phyloP scores from a whole-genome alignment of 1,140 invertebrate genomes.

The Papilio dardanus region DNA sequence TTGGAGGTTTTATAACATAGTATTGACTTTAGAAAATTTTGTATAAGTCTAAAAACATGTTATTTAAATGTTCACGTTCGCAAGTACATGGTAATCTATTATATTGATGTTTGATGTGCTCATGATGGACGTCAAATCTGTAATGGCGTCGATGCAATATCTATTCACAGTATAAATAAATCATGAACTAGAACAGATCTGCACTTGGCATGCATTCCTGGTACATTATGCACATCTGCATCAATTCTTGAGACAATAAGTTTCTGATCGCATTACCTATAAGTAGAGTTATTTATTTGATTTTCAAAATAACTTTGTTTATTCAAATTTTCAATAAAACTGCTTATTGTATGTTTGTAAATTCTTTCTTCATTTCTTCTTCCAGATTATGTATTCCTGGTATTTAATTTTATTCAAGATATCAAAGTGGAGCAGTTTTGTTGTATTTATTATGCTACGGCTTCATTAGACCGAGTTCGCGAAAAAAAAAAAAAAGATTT shows the following conservation, averaged over 20 bases:
- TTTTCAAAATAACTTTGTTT: background rate
- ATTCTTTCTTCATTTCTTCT: background rate
- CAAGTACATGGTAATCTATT: background rate
- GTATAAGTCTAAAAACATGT: too few relatives aligned
- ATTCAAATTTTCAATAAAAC: background rate
- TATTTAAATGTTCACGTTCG: background rate
- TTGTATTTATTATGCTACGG: too few relatives aligned
- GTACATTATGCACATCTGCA: background rate
- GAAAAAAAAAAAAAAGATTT: too few relatives aligned
- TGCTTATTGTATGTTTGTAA: background rate
- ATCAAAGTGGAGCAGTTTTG: too few relatives aligned
- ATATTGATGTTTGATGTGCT: background rate
- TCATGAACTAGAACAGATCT: background rate
- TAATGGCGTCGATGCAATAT: background rate
- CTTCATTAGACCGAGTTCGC: too few relatives aligned
- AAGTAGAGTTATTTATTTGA: background rate
- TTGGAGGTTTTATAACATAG: too few relatives aligned
- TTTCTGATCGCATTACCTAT: background rate
- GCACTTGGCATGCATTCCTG: conserved; percentile 21
- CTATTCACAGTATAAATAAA: conserved; percentile 14
- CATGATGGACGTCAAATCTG: conserved; percentile 13
- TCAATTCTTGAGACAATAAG: background rate
- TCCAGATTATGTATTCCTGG: background rate
- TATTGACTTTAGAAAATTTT: too few relatives aligned
- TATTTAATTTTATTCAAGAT: too few relatives aligned